Conservation (phyloP, 2,113 vertebrate genomes). For the Tiliqua scincoides region DNA sequence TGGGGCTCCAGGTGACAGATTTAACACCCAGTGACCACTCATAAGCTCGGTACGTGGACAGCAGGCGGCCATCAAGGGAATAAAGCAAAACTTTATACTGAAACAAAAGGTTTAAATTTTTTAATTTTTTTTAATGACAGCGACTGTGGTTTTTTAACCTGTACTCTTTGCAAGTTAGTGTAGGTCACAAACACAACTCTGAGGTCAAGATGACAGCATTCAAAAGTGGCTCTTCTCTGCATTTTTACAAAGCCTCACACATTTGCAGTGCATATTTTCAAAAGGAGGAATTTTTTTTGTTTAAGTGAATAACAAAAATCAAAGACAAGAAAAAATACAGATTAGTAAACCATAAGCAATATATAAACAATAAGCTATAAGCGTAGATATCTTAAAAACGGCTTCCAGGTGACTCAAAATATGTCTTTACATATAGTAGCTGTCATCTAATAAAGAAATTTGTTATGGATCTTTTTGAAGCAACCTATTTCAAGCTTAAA, state of each 20-base stretch:
- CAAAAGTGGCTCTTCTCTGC: background rate
- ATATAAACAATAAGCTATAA: no score
- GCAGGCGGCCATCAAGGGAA: conserved; percentile 91
- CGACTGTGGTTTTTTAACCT: background rate
- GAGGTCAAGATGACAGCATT: background rate
- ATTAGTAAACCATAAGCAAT: no score
- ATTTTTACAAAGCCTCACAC: no score
- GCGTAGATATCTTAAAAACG: no score
- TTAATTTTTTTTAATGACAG: background rate
- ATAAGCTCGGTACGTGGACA: conserved; percentile 87
- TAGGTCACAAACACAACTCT: background rate
- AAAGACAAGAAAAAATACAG: no score
- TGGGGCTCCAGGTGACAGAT: conserved; percentile 91
- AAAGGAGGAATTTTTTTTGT: no score
- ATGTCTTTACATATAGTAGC: background rate
- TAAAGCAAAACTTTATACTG: conserved; percentile 96
- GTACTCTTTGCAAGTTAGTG: background rate
- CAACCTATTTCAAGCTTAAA: background rate
- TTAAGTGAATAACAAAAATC: no score
- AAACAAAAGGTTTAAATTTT: background rate
- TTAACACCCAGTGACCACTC: conserved; percentile 95
- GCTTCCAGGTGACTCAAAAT: no score
- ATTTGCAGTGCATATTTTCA: no score
- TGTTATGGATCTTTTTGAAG: background rate
- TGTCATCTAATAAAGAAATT: no score